These are phyloP conservation scores for Campoplex nolae DNA, from an alignment of 2,888 invertebrate species.

Conservation along the genomic window DNA sequence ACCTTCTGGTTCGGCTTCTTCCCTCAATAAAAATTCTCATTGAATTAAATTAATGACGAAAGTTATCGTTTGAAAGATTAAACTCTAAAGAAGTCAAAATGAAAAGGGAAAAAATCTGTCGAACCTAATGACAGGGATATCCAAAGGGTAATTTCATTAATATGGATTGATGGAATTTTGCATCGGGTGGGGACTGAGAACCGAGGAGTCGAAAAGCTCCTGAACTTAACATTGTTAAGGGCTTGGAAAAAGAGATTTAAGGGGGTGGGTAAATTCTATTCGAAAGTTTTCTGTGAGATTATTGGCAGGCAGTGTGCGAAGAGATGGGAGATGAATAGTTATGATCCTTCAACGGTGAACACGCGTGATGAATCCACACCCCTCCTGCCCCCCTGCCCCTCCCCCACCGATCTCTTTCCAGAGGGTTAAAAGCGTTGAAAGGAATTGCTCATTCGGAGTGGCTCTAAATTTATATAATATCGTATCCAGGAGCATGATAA, in stretches of 20 bases:
- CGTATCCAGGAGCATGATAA: constrained; percentile 39
- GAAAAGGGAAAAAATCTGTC: background rate
- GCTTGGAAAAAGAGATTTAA: background rate
- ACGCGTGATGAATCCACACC: constrained; percentile 24
- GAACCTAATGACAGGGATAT: background rate
- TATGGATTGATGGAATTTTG: constrained; percentile 68
- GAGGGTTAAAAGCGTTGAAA: constrained; percentile 15
- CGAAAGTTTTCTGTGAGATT: constrained; percentile 69
- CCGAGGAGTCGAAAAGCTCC: constrained; percentile 28
- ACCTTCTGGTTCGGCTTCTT: background rate
- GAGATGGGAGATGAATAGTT: constrained; percentile 5
- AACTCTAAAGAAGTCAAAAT: background rate
- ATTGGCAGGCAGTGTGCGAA: constrained; percentile 29
- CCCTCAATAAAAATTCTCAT: background rate
- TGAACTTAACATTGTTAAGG: constrained; percentile 65
- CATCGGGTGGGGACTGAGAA: constrained; percentile 6
- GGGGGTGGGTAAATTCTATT: constrained; percentile 69
- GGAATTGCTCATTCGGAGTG: background rate
- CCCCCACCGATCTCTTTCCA: background rate
- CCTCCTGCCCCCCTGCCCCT: background rate
- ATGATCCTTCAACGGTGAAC: constrained; percentile 37
- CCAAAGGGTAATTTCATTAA: constrained; percentile 59
- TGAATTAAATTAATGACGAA: background rate
- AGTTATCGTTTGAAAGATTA: background rate
- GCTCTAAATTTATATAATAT: constrained; percentile 28